Percentiles rank a stretch among this genome's conserved stretches.
Evolutionary conservation across 2,797 vertebrate genomes (phyloP).

Genomic region (Argyrosomus regius): DNA sequence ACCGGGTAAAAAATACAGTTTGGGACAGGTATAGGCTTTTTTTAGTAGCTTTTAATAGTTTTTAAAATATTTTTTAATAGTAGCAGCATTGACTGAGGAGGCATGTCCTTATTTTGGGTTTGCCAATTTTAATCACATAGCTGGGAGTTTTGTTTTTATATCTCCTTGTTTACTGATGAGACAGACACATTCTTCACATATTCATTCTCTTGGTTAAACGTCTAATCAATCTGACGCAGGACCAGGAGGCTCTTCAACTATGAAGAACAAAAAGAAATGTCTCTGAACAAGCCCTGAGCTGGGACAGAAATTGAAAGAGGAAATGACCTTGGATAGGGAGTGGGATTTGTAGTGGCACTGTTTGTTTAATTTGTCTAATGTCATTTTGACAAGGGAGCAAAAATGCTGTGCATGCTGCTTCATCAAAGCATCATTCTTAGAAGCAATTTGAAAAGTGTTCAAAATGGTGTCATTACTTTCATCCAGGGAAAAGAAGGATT

Average conservation of each 20-base stretch:
- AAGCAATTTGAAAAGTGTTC: conserved; percentile 57
- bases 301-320: conserved; percentile 53
- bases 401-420: conserved; percentile 45
- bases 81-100: conserved; percentile 68
- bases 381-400: conserved; percentile 64
- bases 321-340: conserved; percentile 70
- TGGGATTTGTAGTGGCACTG: conserved; percentile 38
- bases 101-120: conserved; percentile 68
- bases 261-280: conserved; percentile 69
- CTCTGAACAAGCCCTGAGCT: conserved; percentile 62
- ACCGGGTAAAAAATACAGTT: conserved; percentile 41
- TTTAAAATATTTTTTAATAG: conserved; percentile 64
- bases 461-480: conserved; percentile 70
- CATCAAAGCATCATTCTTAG: conserved; percentile 58
- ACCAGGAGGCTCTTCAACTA: conserved; percentile 68
- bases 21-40: conserved; percentile 33
- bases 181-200: conserved; percentile 77
- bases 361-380: conserved; percentile 72
- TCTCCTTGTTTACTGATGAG: conserved; percentile 83
- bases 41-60: conserved; percentile 58
- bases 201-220: conserved; percentile 81
- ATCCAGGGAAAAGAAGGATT: conserved; percentile 65
- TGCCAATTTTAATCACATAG: conserved; percentile 79
- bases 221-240: conserved; percentile 82
- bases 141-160: conserved; percentile 71